These are phyloP conservation scores for Monochamus alternatus DNA, from an alignment of 2,888 invertebrate genomes.

Conservation along the genomic window DNA sequence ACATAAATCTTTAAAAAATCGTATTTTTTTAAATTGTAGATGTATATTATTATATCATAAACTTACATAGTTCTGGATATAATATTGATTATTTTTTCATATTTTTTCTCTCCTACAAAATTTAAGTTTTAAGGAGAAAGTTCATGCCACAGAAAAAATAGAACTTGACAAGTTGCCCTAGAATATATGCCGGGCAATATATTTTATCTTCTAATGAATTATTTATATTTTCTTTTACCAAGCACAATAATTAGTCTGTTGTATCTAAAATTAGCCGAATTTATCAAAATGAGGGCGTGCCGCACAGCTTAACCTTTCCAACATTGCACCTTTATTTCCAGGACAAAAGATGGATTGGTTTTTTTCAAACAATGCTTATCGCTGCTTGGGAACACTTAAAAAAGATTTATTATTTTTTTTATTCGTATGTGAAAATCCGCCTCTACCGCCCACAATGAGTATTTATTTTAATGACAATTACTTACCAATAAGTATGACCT, in stretches of 20 bases:
- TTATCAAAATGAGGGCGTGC: no score
- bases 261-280: not conserved
- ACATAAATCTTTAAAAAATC: no score
- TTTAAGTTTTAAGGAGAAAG: no score
- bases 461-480: conserved; percentile 39
- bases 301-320: not conserved
- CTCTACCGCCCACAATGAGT: conserved; percentile 16
- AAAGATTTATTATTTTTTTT: not conserved
- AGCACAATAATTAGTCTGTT: not conserved
- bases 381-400: not conserved
- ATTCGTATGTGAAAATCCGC: conserved; percentile 3
- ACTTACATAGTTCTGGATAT: no score
- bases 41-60: no score
- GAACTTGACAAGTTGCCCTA: not conserved
- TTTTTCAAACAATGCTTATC: not conserved
- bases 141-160: not conserved
- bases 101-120: no score
- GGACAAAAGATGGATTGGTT: not conserved
- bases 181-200: not conserved
- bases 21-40: no score
- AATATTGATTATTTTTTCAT: no score
- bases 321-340: not conserved
- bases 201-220: not conserved
- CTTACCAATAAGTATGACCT: conserved; percentile 46
- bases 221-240: not conserved